These are phyloP conservation scores for Temnothorax nylanderi DNA, from an alignment of 1,140 invertebrate genomes.

Conservation along the genomic window DNA sequence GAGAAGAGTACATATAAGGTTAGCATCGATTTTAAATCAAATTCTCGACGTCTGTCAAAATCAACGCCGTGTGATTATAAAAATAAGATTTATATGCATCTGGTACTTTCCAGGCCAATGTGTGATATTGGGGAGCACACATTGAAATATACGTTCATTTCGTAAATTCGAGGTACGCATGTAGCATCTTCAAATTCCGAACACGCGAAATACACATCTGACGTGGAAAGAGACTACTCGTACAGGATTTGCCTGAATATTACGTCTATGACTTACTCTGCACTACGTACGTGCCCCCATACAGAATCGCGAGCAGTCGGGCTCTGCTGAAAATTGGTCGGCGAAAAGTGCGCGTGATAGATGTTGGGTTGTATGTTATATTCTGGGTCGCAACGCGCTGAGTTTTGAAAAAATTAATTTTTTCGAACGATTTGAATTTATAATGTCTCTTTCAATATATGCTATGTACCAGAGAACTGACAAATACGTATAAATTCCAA, in stretches of 20 bases:
- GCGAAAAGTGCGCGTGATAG: conserved; percentile 14
- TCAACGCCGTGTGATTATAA: not conserved
- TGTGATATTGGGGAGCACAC: conserved; percentile 27
- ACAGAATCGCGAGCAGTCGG: not conserved
- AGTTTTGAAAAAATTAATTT: not conserved
- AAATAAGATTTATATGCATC: conserved; percentile 41
- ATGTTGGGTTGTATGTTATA: not conserved
- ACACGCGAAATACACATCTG: conserved; percentile 66
- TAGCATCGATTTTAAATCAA: not conserved
- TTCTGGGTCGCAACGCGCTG: not conserved
- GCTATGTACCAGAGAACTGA: too few species aligned
- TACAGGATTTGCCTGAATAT: conserved; percentile 36
- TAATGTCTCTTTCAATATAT: not conserved
- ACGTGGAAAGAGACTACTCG: conserved; percentile 42
- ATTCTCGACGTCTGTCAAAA: conserved; percentile 26
- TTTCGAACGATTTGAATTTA: not conserved
- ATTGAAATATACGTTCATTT: not conserved
- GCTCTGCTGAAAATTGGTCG: not conserved
- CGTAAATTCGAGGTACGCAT: not conserved
- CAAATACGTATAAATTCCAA: not conserved
- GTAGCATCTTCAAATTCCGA: conserved; percentile 50
- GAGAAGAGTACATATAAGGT: not conserved
- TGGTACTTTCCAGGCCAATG: conserved; percentile 38
- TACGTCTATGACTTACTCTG: conserved; percentile 31
- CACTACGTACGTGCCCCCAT: conserved; percentile 15